Conservation (phyloP, 2,888 invertebrate species). For the Antheraea yamamai region DNA sequence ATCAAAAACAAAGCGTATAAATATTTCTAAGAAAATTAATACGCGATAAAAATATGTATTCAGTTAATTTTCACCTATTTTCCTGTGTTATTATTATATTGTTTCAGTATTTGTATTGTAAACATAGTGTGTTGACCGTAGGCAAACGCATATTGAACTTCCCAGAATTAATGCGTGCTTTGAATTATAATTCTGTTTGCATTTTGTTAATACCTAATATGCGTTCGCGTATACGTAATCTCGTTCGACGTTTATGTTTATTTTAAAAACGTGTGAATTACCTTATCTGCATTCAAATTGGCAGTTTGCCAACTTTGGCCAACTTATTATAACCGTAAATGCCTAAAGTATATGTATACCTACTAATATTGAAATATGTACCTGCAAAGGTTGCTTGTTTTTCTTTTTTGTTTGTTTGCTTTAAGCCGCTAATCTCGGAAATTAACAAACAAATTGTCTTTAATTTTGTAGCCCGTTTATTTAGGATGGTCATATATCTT, state of each 20-base stretch:
- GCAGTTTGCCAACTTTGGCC: neutral
- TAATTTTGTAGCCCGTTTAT: neutral
- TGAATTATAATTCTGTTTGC: neutral
- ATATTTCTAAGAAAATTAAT: neutral
- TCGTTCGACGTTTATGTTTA: neutral
- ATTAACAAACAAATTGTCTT: neutral
- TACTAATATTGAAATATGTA: no score
- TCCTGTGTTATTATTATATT: neutral
- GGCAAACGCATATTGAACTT: neutral
- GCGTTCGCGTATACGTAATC: neutral
- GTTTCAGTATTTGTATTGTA: neutral
- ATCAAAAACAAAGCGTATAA: neutral
- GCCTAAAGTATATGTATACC: neutral
- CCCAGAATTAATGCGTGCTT: neutral
- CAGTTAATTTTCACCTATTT: neutral
- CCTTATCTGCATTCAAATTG: conserved; percentile 8
- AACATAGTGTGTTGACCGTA: neutral
- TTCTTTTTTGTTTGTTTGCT: neutral
- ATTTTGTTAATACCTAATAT: neutral
- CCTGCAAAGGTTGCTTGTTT: no score
- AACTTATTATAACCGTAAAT: neutral
- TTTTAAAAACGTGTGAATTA: conserved; percentile 6
- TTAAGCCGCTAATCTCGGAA: neutral
- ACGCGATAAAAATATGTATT: neutral
- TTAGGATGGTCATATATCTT: neutral